Percentiles rank a stretch among this genome's conserved stretches.
These are phyloP conservation scores for Patella caerulea DNA, from an alignment of 2,888 invertebrate genomes.

Conservation along the genomic window DNA sequence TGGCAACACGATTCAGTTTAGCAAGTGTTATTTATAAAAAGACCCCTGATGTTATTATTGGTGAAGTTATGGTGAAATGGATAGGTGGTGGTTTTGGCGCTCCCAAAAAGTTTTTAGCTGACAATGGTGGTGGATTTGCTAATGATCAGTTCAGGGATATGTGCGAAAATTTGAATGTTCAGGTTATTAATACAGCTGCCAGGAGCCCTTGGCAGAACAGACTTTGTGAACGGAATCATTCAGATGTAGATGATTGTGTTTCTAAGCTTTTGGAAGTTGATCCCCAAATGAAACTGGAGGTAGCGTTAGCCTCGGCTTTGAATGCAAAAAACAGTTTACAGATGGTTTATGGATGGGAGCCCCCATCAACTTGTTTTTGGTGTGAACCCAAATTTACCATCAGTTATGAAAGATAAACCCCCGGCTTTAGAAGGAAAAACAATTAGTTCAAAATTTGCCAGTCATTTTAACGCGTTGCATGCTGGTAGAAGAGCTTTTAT, in stretches of 20 bases:
- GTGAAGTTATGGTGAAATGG: constrained; percentile 15
- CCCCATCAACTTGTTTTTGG: not conserved
- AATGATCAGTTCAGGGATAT: too few species aligned
- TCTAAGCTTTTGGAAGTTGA: constrained; percentile 10
- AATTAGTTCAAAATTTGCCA: not conserved
- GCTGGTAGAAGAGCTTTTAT: not conserved
- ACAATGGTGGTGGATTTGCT: too few species aligned
- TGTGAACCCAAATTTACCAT: not conserved
- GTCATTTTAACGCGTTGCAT: not conserved
- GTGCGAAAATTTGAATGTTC: constrained; percentile 21
- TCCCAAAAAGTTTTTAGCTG: constrained; percentile 19
- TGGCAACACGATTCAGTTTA: constrained; percentile 19
- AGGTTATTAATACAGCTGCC: constrained; percentile 17
- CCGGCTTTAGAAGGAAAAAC: not conserved
- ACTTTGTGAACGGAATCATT: constrained; percentile 14
- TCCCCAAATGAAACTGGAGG: constrained; percentile 6
- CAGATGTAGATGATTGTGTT: constrained; percentile 19
- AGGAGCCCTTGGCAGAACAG: constrained; percentile 2
- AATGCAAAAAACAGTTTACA: not conserved
- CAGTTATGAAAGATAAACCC: not conserved
- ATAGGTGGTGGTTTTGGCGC: constrained; percentile 23
- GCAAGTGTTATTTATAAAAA: constrained; percentile 15
- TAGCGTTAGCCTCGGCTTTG: not conserved
- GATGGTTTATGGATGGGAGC: not conserved
- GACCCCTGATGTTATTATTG: not conserved